A percentile compares a stretch with the other conserved stretches of the same genome.
phyloP scores from a whole-genome alignment of 2,113 vertebrate genomes.

The Leptodactylus fuscus region DNA sequence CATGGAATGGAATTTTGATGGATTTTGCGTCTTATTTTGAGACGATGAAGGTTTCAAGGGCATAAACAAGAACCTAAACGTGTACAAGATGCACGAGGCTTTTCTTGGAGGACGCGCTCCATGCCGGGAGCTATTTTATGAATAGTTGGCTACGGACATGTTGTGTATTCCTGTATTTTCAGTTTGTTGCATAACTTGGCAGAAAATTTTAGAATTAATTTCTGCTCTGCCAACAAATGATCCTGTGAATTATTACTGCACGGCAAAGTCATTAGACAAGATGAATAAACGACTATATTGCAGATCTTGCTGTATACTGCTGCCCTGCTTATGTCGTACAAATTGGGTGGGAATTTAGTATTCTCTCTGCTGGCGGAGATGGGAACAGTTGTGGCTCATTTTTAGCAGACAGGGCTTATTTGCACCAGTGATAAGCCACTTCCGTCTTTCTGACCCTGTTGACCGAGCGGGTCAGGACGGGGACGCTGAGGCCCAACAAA shows the following conservation, averaged over 20 bases:
- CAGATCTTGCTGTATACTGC: no score
- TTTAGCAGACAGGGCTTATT: no score
- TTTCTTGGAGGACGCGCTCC: not conserved
- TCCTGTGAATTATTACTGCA: not conserved
- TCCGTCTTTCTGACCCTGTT: no score
- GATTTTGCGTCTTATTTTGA: not conserved
- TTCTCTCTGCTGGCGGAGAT: no score
- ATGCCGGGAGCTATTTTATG: not conserved
- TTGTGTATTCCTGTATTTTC: not conserved
- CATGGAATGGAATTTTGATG: not conserved
- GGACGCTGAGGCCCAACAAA: no score
- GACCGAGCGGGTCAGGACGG: no score
- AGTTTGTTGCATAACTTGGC: not conserved
- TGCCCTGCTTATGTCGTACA: not conserved
- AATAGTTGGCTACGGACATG: not conserved
- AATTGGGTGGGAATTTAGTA: no score
- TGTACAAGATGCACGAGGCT: not conserved
- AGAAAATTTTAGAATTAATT: not conserved
- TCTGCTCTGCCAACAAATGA: no score
- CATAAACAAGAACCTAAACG: not conserved
- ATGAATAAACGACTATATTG: not conserved
- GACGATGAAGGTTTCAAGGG: not conserved
- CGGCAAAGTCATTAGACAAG: not conserved
- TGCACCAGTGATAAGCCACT: no score
- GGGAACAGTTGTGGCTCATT: no score